phyloP scores from a whole-genome alignment of 30 jellyfish, hydroid and myxozoan species.

The Aurelia aurita complex sp. Pacific region DNA sequence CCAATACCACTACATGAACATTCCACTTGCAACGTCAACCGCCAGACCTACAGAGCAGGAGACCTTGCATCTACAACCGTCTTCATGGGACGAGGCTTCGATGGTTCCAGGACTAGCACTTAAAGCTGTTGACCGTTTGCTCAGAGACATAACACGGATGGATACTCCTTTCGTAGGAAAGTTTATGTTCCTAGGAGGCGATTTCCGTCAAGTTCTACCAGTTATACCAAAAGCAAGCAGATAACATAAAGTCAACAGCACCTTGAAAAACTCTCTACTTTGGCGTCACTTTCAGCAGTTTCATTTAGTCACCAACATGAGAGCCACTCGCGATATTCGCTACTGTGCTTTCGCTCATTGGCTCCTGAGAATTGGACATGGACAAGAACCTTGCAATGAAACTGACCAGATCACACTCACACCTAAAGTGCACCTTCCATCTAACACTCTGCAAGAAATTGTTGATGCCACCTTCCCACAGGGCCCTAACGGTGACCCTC shows the following conservation, averaged over 20 bases:
- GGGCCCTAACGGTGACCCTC: slow-evolving; percentile 25
- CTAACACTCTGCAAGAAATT: too few relatives aligned
- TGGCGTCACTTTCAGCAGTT: slow-evolving; percentile 55
- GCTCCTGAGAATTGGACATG: slow-evolving; percentile 30
- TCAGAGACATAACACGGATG: slow-evolving; percentile 29
- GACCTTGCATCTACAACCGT: slow-evolving; percentile 12
- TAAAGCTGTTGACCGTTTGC: slow-evolving; percentile 33
- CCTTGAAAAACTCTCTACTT: slow-evolving; percentile 34
- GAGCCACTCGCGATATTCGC: slow-evolving; percentile 31
- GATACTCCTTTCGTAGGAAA: slow-evolving; percentile 53
- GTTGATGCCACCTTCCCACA: slow-evolving; percentile 25
- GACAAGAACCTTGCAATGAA: slow-evolving; percentile 38
- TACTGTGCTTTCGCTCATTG: slow-evolving; percentile 44
- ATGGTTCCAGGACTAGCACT: slow-evolving; percentile 47
- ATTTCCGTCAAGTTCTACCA: slow-evolving; percentile 58
- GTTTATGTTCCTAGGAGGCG: slow-evolving; percentile 35
- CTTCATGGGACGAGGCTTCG: slow-evolving; percentile 37
- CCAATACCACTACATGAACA: slow-evolving; percentile 22
- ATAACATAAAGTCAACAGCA: slow-evolving; percentile 22
- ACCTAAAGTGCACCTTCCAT: too few relatives aligned
- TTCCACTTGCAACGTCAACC: slow-evolving; percentile 20
- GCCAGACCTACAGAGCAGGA: slow-evolving; percentile 23
- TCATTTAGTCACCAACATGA: slow-evolving; percentile 36
- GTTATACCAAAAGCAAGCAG: slow-evolving; percentile 55
- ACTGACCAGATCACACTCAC: slow-evolving; percentile 1